Conservation (phyloP, 2,888 invertebrate species). For the Cerastis leucographa region DNA sequence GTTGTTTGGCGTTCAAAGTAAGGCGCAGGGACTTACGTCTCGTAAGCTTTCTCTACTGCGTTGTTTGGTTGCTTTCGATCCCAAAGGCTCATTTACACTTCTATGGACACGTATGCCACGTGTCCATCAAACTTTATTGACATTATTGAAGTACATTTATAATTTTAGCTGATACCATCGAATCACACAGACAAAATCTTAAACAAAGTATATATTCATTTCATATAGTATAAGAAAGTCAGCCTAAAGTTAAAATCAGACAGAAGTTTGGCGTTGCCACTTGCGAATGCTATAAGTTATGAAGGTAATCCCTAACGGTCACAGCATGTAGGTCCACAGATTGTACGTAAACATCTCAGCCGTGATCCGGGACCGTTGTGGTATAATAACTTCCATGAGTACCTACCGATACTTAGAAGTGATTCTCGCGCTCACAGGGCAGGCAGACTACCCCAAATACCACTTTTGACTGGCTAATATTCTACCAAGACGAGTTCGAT, state of each 20-base stretch:
- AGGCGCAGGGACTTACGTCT: slow-evolving; percentile 70
- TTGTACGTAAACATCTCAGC: background rate
- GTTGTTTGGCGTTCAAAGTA: slow-evolving; percentile 66
- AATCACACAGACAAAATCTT: background rate
- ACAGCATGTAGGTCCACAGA: slow-evolving; percentile 4
- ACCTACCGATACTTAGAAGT: background rate
- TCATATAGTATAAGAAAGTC: background rate
- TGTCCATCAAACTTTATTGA: slow-evolving; percentile 6
- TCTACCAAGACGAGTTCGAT: background rate
- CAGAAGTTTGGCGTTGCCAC: too few relatives aligned
- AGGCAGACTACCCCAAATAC: background rate
- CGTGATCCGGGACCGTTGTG: background rate
- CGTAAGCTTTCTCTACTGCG: slow-evolving; percentile 63
- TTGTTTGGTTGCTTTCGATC: slow-evolving; percentile 57
- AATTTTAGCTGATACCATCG: background rate
- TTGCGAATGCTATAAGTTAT: background rate
- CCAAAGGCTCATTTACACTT: slow-evolving; percentile 33
- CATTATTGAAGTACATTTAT: slow-evolving; percentile 2
- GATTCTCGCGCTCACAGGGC: background rate
- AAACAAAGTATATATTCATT: background rate
- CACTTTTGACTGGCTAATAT: background rate
- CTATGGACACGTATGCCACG: background rate
- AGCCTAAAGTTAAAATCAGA: background rate
- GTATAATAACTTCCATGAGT: background rate
- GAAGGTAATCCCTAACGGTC: background rate